Evolutionary conservation across 2,797 vertebrate genomes (phyloP), one percentile per base, ranked within the genome.

Genomic region (Anas flavirostris): DNA sequence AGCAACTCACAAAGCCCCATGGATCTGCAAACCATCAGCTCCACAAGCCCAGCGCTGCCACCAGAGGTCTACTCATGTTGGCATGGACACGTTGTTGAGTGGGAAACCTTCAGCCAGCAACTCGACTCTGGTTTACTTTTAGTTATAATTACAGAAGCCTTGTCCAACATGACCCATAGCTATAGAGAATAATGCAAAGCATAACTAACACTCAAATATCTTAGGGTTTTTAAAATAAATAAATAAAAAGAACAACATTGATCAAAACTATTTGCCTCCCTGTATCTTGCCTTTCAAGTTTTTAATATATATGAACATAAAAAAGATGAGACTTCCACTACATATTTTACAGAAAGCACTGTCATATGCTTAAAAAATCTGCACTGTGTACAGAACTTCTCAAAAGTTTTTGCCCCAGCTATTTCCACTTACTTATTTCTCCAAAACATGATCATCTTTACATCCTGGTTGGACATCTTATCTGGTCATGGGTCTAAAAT

Each of bases 301-400:
- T 88, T 82, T 18, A 68, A 8, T 39, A 44, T 5, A 12, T 68
- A 48, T 2, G 0, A 63, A 26, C 44, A 39, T 67, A 69, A 72
- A 1, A 69, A 72, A 1, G n/a, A 33, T 9, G 21, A 9, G 37
- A 29, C 0, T 0, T 17, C 31, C 16, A 80, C 43, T 48, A 63
- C 1, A 56, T 29, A 48, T 66, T 80, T 80, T 59, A 68, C 37
- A 58, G 35, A 66, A 85, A 88, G 23, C 2, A 39, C 26, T 60
- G 12, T 73, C 1, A 21, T 3, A 0, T 17, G 59, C 19, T 56
- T 46, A 8, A 37, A 63, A 82, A 79, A 63, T 66, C 6, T 58
- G 21, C 48, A 16, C 26, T 80, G 59, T 4, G 5, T 35, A 35
- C 43, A 46, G 9, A 88, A n/a, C 33, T 25, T 33, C 9, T 39